Evolutionary conservation across 2,797 vertebrate genomes (phyloP).

Genomic region (Sus cebifrons): DNA sequence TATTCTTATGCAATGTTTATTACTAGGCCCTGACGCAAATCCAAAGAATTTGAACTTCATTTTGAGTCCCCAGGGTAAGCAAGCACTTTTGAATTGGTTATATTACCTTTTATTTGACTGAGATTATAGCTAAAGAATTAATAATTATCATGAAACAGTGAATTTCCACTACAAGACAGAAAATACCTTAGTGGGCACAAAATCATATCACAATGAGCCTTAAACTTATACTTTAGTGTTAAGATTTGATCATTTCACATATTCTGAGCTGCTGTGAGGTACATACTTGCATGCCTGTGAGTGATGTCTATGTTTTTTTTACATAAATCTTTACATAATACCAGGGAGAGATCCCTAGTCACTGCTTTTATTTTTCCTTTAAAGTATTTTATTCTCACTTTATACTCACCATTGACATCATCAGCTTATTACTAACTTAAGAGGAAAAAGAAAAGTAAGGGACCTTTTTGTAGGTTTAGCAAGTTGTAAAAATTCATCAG

Average conservation of each 20-base stretch:
- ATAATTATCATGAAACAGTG: neutral
- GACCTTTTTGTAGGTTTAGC: neutral
- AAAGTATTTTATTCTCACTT: constrained; percentile 54
- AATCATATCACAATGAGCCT: neutral
- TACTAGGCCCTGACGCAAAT: neutral
- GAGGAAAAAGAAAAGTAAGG: constrained; percentile 55
- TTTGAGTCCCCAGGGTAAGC: neutral
- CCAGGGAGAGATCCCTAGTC: neutral
- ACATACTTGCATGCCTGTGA: neutral
- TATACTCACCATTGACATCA: constrained; percentile 42
- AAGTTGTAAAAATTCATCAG: constrained; percentile 42
- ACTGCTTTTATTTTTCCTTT: constrained; percentile 27
- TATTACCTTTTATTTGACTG: neutral
- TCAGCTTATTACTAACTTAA: constrained; percentile 22
- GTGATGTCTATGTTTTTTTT: neutral
- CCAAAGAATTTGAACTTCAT: neutral
- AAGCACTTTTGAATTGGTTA: neutral
- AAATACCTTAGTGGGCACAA: neutral
- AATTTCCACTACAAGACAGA: neutral
- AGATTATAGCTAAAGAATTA: neutral
- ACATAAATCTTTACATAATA: neutral
- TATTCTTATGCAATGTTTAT: neutral
- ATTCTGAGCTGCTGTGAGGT: neutral
- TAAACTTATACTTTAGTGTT: neutral
- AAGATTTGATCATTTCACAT: neutral